phyloP scores from a whole-genome alignment of 2,888 invertebrate species.

The Psococerastis gibbosa region DNA sequence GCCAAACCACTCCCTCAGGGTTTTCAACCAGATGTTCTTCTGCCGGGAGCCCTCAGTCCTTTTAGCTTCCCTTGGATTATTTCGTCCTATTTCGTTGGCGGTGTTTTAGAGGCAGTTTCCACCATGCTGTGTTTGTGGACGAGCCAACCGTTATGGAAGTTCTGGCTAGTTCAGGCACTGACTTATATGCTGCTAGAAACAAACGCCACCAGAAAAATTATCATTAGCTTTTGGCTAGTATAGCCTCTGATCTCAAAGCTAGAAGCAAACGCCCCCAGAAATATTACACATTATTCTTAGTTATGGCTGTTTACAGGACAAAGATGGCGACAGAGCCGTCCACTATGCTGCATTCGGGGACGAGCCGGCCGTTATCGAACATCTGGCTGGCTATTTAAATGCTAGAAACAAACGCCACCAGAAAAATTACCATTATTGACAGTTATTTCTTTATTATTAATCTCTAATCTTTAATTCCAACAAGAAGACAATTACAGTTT shows the following conservation, averaged over 20 bases:
- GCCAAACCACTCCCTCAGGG: no score
- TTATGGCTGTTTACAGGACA: slow-evolving; percentile 22
- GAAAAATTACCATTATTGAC: slow-evolving; percentile 26
- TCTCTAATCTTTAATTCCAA: no score
- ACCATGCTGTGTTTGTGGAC: slow-evolving; percentile 95
- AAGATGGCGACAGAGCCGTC: slow-evolving; percentile 86
- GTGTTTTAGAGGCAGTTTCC: no score
- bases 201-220: slow-evolving; percentile 79
- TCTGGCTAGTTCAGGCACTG: slow-evolving; percentile 67
- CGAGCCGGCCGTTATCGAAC: slow-evolving; percentile 81
- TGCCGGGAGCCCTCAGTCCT: no score
- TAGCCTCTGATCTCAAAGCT: slow-evolving; percentile 84
- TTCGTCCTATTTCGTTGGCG: no score
- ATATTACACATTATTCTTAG: no score
- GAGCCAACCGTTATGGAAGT: slow-evolving; percentile 86
- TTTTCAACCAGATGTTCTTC: no score
- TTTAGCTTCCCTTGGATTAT: no score
- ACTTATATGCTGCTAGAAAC: slow-evolving; percentile 88
- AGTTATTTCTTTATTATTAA: slow-evolving; percentile 4
- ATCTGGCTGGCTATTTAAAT: slow-evolving; percentile 66
- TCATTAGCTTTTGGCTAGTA: slow-evolving; percentile 62
- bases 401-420: slow-evolving; percentile 89
- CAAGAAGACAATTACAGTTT: no score
- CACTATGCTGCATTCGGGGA: slow-evolving; percentile 97
- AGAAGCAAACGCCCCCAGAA: slow-evolving; percentile 87